These are phyloP conservation scores for Sanderia malayensis DNA, from an alignment of 30 jellyfish, hydroid and myxozoan genomes.

Conservation along the genomic window DNA sequence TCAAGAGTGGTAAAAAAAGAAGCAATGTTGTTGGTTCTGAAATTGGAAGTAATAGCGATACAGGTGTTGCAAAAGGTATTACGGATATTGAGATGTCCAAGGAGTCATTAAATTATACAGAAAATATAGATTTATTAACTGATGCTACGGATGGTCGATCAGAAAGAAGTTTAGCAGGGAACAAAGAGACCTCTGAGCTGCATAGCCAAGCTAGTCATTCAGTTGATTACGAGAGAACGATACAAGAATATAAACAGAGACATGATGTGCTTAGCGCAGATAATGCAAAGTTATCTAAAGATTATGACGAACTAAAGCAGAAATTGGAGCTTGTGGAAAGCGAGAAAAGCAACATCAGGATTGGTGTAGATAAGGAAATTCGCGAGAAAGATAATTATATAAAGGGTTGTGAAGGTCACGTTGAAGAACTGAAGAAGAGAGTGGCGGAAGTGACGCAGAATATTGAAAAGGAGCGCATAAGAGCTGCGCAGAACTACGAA, in stretches of 20 bases:
- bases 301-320: constrained; percentile 42
- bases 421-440: constrained; percentile 48
- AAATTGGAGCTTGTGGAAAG: constrained; percentile 31
- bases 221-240: neutral
- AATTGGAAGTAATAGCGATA: too few relatives aligned
- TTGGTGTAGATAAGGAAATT: constrained; percentile 35
- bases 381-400: constrained; percentile 21
- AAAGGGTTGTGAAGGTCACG: constrained; percentile 29
- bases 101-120: too few relatives aligned
- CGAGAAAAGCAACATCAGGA: constrained; percentile 38
- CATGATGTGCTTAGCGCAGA: neutral
- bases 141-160: too few relatives aligned
- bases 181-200: too few relatives aligned
- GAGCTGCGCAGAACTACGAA: constrained; percentile 46
- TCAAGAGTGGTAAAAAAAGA: too few relatives aligned
- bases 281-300: constrained; percentile 21
- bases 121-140: too few relatives aligned
- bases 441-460: constrained; percentile 34
- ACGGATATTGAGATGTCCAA: too few relatives aligned
- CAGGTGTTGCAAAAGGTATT: too few relatives aligned
- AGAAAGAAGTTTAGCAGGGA: too few relatives aligned
- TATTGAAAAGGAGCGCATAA: constrained; percentile 49
- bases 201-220: neutral
- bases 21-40: too few relatives aligned
- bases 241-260: constrained; percentile 18